These are phyloP conservation scores for Pyrrhosoma nymphula DNA, from an alignment of 2,888 invertebrate genomes.

Conservation along the genomic window DNA sequence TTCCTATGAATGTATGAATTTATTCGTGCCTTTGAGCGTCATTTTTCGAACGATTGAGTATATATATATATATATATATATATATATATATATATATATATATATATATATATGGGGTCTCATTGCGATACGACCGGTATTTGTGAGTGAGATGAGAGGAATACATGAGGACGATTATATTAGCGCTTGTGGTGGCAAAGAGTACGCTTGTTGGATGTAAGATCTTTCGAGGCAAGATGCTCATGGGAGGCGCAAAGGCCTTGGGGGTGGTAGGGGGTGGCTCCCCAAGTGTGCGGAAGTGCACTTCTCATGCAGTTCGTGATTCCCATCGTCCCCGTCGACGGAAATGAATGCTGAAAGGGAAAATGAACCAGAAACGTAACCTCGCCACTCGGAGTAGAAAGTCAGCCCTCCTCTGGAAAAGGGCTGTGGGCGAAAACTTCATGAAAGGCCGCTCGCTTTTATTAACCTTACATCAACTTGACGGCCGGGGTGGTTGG, in stretches of 20 bases:
- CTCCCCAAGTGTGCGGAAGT: neutral
- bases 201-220: neutral
- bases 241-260: neutral
- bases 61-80: no score
- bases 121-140: no score
- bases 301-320: neutral
- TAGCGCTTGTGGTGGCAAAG: neutral
- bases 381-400: slow-evolving; percentile 18
- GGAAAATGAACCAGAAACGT: slow-evolving; percentile 36
- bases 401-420: neutral
- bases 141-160: no score
- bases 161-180: no score
- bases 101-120: no score
- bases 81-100: no score
- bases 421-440: neutral
- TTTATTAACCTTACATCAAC: slow-evolving; percentile 32
- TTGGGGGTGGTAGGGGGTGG: neutral
- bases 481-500: neutral
- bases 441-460: neutral
- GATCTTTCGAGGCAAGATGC: no score
- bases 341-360: slow-evolving; percentile 14
- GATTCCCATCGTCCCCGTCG: neutral
- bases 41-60: no score
- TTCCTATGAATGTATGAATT: no score
- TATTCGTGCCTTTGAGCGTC: no score